Conservation (phyloP, 2,888 invertebrate species). For the Dorcus parallelipipedus region DNA sequence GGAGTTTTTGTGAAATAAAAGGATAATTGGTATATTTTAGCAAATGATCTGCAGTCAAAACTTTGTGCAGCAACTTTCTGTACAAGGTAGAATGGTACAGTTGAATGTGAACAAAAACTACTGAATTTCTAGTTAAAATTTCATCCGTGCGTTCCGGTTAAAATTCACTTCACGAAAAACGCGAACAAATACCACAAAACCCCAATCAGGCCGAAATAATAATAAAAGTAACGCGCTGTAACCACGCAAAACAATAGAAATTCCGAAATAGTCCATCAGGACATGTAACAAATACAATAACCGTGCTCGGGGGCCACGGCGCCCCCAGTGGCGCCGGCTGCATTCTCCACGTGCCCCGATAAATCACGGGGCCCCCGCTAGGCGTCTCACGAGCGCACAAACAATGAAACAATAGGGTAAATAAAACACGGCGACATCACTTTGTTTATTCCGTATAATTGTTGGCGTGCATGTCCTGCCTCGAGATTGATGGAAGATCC, state of each 20-base stretch:
- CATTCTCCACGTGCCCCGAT: slow-evolving; percentile 50
- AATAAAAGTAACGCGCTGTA: slow-evolving; percentile 21
- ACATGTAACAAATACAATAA: slow-evolving; percentile 40
- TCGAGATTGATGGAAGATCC: slow-evolving; percentile 18
- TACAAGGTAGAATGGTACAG: no score
- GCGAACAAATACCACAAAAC: slow-evolving; percentile 30
- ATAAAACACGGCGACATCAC: slow-evolving; percentile 50
- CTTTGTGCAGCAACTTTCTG: no score
- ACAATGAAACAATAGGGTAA: slow-evolving; percentile 52
- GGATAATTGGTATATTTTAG: no score
- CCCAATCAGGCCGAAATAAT: slow-evolving; percentile 27
- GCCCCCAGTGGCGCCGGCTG: slow-evolving; percentile 51
- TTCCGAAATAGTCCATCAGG: slow-evolving; percentile 42
- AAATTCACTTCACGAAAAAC: slow-evolving; percentile 31
- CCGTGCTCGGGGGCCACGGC: slow-evolving; percentile 35
- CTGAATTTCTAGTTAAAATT: background rate
- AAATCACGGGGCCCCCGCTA: slow-evolving; percentile 49
- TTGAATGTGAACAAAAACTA: no score
- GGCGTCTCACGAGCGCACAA: slow-evolving; percentile 48
- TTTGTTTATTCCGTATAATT: slow-evolving; percentile 49
- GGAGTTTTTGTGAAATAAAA: no score
- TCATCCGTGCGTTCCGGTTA: slow-evolving; percentile 8
- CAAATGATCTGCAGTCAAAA: no score
- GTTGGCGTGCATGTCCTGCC: slow-evolving; percentile 39
- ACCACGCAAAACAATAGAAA: slow-evolving; percentile 47